These are phyloP conservation scores for Drosophila orosa DNA, from an alignment of 1,140 invertebrate species.

Conservation along the genomic window DNA sequence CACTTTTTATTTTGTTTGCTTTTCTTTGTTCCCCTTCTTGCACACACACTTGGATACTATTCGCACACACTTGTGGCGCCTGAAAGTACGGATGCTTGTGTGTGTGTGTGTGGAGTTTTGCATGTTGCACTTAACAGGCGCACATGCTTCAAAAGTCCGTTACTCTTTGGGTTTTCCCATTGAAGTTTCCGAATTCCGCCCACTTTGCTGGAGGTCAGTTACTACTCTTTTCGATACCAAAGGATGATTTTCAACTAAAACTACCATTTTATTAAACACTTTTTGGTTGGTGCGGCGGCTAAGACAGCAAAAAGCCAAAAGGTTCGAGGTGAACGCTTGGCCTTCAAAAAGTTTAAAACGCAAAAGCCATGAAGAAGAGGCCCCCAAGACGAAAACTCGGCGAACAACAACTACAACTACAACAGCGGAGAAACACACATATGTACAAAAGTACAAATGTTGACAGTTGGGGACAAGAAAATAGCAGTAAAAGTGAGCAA, in stretches of 20 bases:
- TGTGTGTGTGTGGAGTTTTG: slow-evolving; percentile 38
- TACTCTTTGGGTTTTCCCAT: slow-evolving; percentile 2
- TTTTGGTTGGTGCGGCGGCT: slow-evolving; percentile 7
- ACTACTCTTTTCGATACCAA: background rate
- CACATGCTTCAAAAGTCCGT: slow-evolving; percentile 47
- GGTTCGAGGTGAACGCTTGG: slow-evolving; percentile 67
- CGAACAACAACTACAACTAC: slow-evolving; percentile 18
- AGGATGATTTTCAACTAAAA: background rate
- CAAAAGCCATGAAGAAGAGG: slow-evolving; percentile 57
- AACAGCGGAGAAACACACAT: slow-evolving; percentile 39
- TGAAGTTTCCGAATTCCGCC: background rate
- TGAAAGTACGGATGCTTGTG: slow-evolving; percentile 2
- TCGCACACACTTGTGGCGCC: slow-evolving; percentile 53
- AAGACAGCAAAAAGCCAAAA: slow-evolving; percentile 39
- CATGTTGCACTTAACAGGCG: slow-evolving; percentile 67
- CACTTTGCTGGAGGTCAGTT: slow-evolving; percentile 60
- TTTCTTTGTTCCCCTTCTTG: slow-evolving; percentile 58
- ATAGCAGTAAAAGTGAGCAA: background rate
- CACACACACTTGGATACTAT: slow-evolving; percentile 20
- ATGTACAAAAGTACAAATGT: slow-evolving; percentile 11
- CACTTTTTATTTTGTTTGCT: slow-evolving; percentile 60
- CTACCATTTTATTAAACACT: slow-evolving; percentile 12
- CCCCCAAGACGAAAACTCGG: slow-evolving; percentile 31
- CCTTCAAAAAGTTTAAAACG: slow-evolving; percentile 75
- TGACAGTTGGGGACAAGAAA: slow-evolving; percentile 10